Percentiles rank a stretch among this genome's conserved stretches.
Evolutionary conservation across 2,113 vertebrate species (phyloP).

Genomic region (Amphilophus citrinellus): DNA sequence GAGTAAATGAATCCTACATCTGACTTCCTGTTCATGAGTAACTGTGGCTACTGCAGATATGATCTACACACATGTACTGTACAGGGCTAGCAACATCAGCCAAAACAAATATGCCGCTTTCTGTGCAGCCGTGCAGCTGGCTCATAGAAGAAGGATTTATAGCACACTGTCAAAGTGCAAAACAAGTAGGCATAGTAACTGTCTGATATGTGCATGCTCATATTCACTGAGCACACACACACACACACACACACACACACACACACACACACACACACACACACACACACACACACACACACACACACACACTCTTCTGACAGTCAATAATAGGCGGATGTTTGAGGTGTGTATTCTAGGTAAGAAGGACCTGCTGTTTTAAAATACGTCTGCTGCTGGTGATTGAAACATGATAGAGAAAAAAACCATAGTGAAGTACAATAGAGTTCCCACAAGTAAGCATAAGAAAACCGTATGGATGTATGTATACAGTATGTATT

Average conservation of each 20-base stretch:
- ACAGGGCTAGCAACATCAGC: background rate
- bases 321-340: slow-evolving; percentile 36
- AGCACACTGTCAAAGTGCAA: slow-evolving; percentile 27
- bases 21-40: slow-evolving; percentile 23
- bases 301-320: background rate
- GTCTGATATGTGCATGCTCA: slow-evolving; percentile 9
- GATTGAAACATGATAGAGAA: background rate
- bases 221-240: slow-evolving; percentile 14
- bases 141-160: slow-evolving; percentile 24
- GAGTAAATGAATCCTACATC: background rate
- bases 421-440: background rate
- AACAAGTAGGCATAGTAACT: slow-evolving; percentile 51
- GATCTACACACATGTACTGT: background rate
- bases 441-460: background rate
- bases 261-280: background rate
- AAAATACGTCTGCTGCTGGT: background rate
- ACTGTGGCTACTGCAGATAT: background rate
- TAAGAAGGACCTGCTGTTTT: slow-evolving; percentile 17
- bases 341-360: slow-evolving; percentile 21
- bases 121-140: background rate
- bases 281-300: too few species aligned
- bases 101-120: slow-evolving; percentile 18
- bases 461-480: background rate
- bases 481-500: background rate
- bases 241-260: background rate